Conservation (phyloP, 2,797 vertebrate genomes). For the Acanthurus leucopareius region DNA sequence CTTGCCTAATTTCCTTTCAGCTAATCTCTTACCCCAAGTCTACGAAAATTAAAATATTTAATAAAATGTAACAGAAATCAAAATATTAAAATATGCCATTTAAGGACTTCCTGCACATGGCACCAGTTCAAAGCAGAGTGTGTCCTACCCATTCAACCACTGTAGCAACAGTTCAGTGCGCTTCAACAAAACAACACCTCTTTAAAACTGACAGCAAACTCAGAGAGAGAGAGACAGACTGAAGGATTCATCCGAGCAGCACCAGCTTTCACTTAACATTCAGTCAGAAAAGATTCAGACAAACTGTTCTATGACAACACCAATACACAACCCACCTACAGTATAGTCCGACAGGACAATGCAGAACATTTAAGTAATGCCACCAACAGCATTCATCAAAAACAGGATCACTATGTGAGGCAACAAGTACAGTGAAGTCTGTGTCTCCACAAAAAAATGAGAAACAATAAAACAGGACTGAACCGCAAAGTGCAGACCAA, state of each 20-base stretch:
- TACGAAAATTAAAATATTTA: not conserved
- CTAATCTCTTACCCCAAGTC: not conserved
- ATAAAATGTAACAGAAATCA: not conserved
- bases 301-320: not conserved
- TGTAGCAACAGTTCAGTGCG: conserved; percentile 36
- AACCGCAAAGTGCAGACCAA: conserved; percentile 38
- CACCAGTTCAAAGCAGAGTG: conserved; percentile 2
- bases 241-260: conserved; percentile 19
- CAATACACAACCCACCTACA: not conserved
- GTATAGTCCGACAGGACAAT: not conserved
- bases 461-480: conserved; percentile 5
- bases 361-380: conserved; percentile 9
- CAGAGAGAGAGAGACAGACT: conserved; percentile 1
- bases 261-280: conserved; percentile 48
- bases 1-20: not conserved
- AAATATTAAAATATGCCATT: not conserved
- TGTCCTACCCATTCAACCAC: not conserved
- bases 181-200: conserved; percentile 18
- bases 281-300: conserved; percentile 2
- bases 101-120: not conserved
- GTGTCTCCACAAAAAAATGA: not conserved
- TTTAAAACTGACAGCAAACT: conserved; percentile 16
- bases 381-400: not conserved
- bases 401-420: not conserved
- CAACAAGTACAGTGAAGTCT: conserved; percentile 6